Conservation (phyloP, 1,140 invertebrate species). For the Zaprionus kolodkinae region DNA sequence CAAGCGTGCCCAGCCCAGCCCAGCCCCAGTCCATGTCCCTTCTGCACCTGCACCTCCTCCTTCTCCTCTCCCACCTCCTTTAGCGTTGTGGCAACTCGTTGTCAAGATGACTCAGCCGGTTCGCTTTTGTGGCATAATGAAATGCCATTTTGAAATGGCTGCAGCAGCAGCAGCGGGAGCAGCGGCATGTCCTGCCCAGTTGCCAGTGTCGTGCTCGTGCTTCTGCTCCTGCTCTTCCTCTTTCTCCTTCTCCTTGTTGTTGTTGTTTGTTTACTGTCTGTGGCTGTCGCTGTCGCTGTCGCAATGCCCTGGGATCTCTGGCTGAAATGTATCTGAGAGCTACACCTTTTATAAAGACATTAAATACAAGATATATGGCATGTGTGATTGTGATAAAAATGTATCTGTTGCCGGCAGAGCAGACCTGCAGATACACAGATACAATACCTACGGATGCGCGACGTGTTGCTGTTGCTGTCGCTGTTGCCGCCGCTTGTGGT, state of each 20-base stretch:
- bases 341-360: constrained; percentile 82
- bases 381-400: constrained; percentile 79
- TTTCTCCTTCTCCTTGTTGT: constrained; percentile 21
- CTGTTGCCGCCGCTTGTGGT: constrained; percentile 47
- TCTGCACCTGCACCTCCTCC: not conserved
- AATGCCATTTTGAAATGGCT: constrained; percentile 80
- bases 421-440: constrained; percentile 71
- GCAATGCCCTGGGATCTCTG: not conserved
- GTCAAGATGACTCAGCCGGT: constrained; percentile 67
- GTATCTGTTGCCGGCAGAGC: constrained; percentile 52
- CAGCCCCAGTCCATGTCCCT: no score
- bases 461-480: constrained; percentile 11
- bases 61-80: not conserved
- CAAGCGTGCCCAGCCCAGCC: constrained; percentile 7
- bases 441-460: constrained; percentile 50
- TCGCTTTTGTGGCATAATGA: constrained; percentile 66
- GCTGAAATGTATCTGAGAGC: constrained; percentile 72
- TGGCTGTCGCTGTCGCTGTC: constrained; percentile 5
- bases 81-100: constrained; percentile 36
- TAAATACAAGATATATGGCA: constrained; percentile 80
- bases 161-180: constrained; percentile 55
- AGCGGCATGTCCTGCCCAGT: constrained; percentile 50
- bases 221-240: not conserved
- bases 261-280: constrained; percentile 63
- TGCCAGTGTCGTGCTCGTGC: not conserved